Conservation (phyloP, 2,113 vertebrate species). For the Panurus biarmicus region DNA sequence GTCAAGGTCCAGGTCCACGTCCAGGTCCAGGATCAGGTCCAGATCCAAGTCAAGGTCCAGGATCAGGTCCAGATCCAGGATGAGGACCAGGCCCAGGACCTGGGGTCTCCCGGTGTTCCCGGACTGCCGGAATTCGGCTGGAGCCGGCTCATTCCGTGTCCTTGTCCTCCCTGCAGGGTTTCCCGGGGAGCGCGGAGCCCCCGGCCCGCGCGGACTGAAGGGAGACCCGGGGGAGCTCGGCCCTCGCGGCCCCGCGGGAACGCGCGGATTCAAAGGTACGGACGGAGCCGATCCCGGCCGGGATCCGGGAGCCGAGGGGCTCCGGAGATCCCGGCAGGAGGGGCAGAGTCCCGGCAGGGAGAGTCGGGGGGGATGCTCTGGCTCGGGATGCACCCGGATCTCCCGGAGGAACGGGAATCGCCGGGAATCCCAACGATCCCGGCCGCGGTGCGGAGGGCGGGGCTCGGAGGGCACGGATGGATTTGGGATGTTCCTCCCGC, state of each 20-base stretch:
- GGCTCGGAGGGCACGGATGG: accelerated
- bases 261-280: background rate
- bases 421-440: too few species aligned
- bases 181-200: background rate
- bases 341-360: too few species aligned
- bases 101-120: accelerated
- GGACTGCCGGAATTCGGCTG: background rate
- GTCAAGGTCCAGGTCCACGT: too few species aligned
- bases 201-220: background rate
- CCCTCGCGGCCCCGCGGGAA: background rate
- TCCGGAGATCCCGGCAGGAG: background rate
- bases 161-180: background rate
- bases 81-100: too few species aligned
- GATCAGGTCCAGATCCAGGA: background rate
- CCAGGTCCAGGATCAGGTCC: too few species aligned
- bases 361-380: too few species aligned
- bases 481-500: background rate
- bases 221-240: background rate
- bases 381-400: background rate
- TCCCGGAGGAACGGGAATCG: background rate
- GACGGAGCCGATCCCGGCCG: background rate
- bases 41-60: too few species aligned
- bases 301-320: background rate
- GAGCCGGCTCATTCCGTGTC: background rate
- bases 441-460: too few species aligned